phyloP scores from a whole-genome alignment of 2,113 vertebrate species.

The Syngnathoides biaculeatus region DNA sequence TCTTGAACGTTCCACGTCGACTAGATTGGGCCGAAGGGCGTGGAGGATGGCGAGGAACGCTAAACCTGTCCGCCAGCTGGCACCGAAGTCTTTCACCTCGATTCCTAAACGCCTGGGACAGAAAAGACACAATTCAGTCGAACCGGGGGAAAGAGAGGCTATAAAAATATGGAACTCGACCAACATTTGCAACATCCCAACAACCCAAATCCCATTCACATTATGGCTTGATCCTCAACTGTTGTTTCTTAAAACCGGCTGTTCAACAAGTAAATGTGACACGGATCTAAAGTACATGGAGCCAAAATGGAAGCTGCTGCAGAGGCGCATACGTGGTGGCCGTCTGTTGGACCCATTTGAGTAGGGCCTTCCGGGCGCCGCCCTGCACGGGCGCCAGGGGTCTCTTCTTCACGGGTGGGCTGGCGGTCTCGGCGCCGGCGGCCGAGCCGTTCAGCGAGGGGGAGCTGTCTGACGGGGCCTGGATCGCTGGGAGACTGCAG shows the following conservation, averaged over 20 bases:
- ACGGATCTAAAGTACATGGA: no score
- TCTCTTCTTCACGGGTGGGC: constrained; percentile 90
- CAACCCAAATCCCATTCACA: no score
- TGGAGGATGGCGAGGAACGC: constrained; percentile 92
- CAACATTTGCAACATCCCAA: no score
- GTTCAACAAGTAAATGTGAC: no score
- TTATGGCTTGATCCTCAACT: no score
- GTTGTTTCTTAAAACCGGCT: no score
- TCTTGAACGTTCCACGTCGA: constrained; percentile 84
- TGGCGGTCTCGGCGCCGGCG: constrained; percentile 84
- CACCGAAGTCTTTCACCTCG: constrained; percentile 93
- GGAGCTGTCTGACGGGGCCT: constrained; percentile 80
- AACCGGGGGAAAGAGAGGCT: background rate
- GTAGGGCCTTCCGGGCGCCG: constrained; percentile 86
- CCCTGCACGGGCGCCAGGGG: constrained; percentile 82
- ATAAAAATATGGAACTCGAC: background rate
- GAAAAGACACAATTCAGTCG: background rate
- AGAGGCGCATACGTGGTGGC: constrained; percentile 81
- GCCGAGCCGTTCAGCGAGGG: constrained; percentile 88
- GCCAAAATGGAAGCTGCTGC: no score
- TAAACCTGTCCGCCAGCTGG: constrained; percentile 89
- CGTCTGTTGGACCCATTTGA: constrained; percentile 93
- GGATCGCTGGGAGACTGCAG: constrained; percentile 87
- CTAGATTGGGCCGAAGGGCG: constrained; percentile 86
- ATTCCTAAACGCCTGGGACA: constrained; percentile 78